Percentiles rank a stretch among this genome's conserved stretches.
Conservation (phyloP, 2,797 vertebrate species). For the Rhinogobio ventralis region DNA sequence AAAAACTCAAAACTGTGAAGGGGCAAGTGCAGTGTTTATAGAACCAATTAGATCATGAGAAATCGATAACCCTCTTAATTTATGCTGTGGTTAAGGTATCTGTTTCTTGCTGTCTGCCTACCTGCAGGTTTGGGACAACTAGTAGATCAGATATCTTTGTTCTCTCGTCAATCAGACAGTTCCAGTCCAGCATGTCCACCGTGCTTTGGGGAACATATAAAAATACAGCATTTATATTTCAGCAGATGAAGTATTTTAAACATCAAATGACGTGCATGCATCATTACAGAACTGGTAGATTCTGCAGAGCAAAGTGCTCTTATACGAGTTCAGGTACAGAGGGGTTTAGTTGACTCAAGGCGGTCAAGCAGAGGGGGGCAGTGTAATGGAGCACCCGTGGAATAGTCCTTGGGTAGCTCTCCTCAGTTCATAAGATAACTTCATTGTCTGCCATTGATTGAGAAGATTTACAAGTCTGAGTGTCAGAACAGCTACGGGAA, state of each 20-base stretch:
- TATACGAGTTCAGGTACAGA: constrained; percentile 4
- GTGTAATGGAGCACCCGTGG: background rate
- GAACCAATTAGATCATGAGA: constrained; percentile 31
- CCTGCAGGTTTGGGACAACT: constrained; percentile 86
- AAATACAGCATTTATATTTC: background rate
- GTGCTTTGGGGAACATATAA: constrained; percentile 73
- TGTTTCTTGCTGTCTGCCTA: constrained; percentile 63
- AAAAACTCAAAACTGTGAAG: constrained; percentile 13
- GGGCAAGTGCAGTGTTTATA: constrained; percentile 22
- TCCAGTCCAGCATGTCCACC: constrained; percentile 91
- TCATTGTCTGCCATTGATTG: constrained; percentile 49
- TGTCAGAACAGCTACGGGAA: constrained; percentile 22
- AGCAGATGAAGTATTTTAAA: background rate
- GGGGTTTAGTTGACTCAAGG: constrained; percentile 3
- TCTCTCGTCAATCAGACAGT: constrained; percentile 82
- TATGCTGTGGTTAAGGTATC: constrained; percentile 36
- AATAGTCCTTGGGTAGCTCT: constrained; percentile 24
- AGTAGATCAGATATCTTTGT: constrained; percentile 83
- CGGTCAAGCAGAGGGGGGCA: background rate
- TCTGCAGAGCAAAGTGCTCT: constrained; percentile 7
- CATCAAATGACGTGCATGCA: background rate
- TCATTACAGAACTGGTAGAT: background rate
- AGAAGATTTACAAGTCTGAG: constrained; percentile 45
- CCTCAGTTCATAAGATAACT: constrained; percentile 40
- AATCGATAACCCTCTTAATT: constrained; percentile 44